Evolutionary conservation across 2,888 invertebrate genomes (phyloP).

Genomic region (Epistrophe grossulariae): DNA sequence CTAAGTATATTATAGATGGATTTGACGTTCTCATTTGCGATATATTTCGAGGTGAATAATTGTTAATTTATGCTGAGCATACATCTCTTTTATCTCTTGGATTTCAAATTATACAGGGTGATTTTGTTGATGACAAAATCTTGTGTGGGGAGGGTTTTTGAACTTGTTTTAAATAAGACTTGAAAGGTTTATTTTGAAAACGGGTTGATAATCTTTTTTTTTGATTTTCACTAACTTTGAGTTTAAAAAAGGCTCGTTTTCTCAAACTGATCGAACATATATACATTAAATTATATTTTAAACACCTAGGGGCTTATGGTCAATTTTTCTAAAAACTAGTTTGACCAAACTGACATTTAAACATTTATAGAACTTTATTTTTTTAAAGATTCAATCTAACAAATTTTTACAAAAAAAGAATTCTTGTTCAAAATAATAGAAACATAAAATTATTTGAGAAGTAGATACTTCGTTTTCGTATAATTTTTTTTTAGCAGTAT

Average conservation of each 20-base stretch:
- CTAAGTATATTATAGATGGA: neutral
- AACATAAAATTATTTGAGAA: no score
- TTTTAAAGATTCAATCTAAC: no score
- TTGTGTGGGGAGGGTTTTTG: neutral
- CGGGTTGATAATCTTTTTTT: neutral
- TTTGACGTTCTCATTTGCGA: conserved; percentile 15
- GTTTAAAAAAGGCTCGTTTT: neutral
- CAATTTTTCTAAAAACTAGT: neutral
- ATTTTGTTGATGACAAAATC: no score
- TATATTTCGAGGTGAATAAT: conserved; percentile 1
- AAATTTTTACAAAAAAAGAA: no score
- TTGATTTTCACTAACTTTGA: no score
- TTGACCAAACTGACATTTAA: neutral
- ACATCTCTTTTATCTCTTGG: neutral
- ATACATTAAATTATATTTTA: neutral
- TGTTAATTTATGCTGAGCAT: neutral
- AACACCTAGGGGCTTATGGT: neutral
- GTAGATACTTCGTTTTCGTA: no score
- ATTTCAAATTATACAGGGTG: neutral
- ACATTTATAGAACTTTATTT: no score
- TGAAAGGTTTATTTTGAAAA: neutral
- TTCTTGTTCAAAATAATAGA: no score
- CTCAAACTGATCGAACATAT: no score
- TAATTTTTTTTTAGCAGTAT: no score
- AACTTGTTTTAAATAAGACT: neutral